Percentiles rank a stretch among this genome's conserved stretches.
These are phyloP conservation scores for Rhyacichthys aspro DNA, from an alignment of 2,797 vertebrate genomes.

Conservation along the genomic window DNA sequence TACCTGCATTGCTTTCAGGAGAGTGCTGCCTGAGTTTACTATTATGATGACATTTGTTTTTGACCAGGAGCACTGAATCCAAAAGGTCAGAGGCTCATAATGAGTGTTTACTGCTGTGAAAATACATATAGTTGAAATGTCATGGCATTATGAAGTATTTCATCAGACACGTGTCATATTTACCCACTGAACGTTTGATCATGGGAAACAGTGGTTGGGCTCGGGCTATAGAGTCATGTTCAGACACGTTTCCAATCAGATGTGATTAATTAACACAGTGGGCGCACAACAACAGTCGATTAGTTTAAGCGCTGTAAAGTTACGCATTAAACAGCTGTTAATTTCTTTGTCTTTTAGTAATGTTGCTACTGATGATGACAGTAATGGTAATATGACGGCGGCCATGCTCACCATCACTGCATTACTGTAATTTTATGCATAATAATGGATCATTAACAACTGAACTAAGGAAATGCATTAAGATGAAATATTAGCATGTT, in stretches of 20 bases:
- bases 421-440: not conserved
- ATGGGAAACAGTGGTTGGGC: conserved; percentile 57
- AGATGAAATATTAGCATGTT: conserved; percentile 2
- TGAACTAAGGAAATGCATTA: not conserved
- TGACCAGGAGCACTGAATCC: conserved; percentile 57
- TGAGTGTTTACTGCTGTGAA: conserved; percentile 70
- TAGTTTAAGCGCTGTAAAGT: conserved; percentile 41
- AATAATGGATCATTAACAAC: conserved; percentile 1
- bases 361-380: conserved; percentile 6
- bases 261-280: conserved; percentile 49
- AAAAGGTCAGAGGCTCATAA: conserved; percentile 76
- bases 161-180: conserved; percentile 66
- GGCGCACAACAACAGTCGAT: conserved; percentile 41
- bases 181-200: conserved; percentile 52
- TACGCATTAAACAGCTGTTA: conserved; percentile 44
- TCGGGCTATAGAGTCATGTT: conserved; percentile 15
- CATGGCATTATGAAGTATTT: conserved; percentile 76
- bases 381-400: conserved; percentile 7
- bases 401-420: not conserved
- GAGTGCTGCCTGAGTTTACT: conserved; percentile 42
- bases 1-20: conserved; percentile 26
- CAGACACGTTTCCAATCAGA: conserved; percentile 51
- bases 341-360: conserved; percentile 23
- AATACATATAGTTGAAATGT: conserved; percentile 76
- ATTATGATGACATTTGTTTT: conserved; percentile 72